These are phyloP conservation scores for Seriola rivoliana DNA, from an alignment of 2,113 vertebrate genomes.

Conservation along the genomic window DNA sequence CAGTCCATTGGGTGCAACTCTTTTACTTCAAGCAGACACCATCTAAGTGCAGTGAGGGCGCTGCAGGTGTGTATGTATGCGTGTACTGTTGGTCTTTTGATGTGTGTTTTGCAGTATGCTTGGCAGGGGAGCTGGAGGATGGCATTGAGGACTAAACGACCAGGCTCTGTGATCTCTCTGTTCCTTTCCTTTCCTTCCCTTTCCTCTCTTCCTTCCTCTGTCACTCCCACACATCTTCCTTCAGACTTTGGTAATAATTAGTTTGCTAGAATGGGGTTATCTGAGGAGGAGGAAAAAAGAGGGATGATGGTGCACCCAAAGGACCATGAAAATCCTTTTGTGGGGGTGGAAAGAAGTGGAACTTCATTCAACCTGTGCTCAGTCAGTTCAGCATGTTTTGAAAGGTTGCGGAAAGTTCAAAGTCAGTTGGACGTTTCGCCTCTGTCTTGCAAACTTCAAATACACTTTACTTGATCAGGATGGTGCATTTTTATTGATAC, in stretches of 20 bases:
- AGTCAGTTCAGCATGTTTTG: conserved; percentile 36
- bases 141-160: conserved; percentile 63
- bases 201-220: conserved; percentile 30
- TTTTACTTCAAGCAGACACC: conserved; percentile 54
- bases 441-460: conserved; percentile 45
- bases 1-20: conserved; percentile 52
- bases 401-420: conserved; percentile 65
- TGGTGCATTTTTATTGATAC: conserved; percentile 12
- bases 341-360: conserved; percentile 58
- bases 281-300: conserved; percentile 51
- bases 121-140: conserved; percentile 50
- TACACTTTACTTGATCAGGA: conserved; percentile 36
- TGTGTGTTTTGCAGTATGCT: conserved; percentile 61
- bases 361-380: conserved; percentile 61
- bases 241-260: conserved; percentile 72
- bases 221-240: conserved; percentile 59
- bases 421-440: conserved; percentile 46
- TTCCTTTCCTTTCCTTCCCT: conserved; percentile 31
- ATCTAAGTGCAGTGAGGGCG: conserved; percentile 34
- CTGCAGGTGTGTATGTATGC: conserved; percentile 48
- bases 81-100: conserved; percentile 58
- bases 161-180: conserved; percentile 58
- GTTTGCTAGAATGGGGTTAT: conserved; percentile 66
- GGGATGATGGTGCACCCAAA: conserved; percentile 50
- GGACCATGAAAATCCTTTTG: conserved; percentile 64